Conservation (phyloP, 2,888 invertebrate genomes). For the Heliconius hortense region DNA sequence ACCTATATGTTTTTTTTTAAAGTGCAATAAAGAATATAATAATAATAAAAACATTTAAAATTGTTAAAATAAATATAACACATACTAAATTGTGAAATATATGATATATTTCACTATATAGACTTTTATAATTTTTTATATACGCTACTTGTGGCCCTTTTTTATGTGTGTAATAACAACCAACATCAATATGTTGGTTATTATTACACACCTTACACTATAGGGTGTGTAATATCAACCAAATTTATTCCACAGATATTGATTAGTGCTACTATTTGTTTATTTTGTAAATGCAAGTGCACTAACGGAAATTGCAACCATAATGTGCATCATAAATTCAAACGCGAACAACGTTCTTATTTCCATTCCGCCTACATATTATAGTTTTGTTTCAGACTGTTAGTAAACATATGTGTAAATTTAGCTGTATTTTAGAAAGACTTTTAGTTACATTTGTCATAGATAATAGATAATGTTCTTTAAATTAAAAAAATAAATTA, state of each 20-base stretch:
- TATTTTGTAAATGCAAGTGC: slow-evolving; percentile 33
- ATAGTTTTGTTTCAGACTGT: slow-evolving; percentile 8
- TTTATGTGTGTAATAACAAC: background rate
- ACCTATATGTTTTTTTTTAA: too few relatives aligned
- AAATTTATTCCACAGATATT: slow-evolving; percentile 25
- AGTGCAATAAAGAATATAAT: too few relatives aligned
- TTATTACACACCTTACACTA: background rate
- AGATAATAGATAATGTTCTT: too few relatives aligned
- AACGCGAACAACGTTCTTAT: slow-evolving; percentile 32
- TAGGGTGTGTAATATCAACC: background rate
- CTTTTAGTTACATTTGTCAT: background rate
- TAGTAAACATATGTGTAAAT: background rate
- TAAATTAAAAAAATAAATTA: too few relatives aligned
- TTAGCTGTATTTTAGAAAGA: background rate
- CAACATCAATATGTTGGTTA: background rate
- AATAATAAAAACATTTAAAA: too few relatives aligned
- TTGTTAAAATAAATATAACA: too few relatives aligned
- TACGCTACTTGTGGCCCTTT: too few relatives aligned
- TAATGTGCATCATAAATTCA: slow-evolving; percentile 38
- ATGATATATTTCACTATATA: too few relatives aligned
- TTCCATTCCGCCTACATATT: slow-evolving; percentile 20
- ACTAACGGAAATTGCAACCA: slow-evolving; percentile 34
- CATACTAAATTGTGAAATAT: too few relatives aligned
- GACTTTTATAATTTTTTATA: too few relatives aligned
- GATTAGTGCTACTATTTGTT: slow-evolving; percentile 31